Evolutionary conservation across 2,888 invertebrate species (phyloP), one percentile per base, ranked within the genome.

Genomic region (Synergus japonicus): DNA sequence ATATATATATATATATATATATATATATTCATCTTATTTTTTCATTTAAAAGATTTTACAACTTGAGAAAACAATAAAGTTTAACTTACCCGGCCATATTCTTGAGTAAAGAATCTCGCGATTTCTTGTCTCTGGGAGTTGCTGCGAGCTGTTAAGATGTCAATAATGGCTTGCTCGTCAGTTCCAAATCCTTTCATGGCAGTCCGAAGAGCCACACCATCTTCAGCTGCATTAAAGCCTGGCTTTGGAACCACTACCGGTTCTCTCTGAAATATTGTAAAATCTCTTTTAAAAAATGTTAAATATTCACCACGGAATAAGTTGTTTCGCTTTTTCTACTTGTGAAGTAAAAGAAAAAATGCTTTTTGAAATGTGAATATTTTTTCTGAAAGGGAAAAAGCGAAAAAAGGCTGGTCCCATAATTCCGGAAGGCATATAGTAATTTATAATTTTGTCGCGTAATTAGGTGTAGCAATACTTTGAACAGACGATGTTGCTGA

Each of bases 171-270:
- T 87, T 95, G 94, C 90, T 97, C 97, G 87, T 97, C 95, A 0
- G 96, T 97, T 5, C 96, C 96, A n/a, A 95, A 93, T 29, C 96
- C 96, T 86, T 95, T 95, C 96, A 96, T 96, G 10, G 96, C 96
- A 1, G 92, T 93, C 1, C 96, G 93, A 41, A 96, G 93, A 0
- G 94, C 92, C 43, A 94, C 94, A 0, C 95, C 96, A 91, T 96
- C 96, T 79, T 94, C 94, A 0, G 93, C 91, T 0, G 95, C 94
- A 88, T 94, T 95, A 92, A 96, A 96, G 86, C 93, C 93, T 1
- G 93, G 89, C 7, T 92, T 92, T 1, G 95, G 94, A 78, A 93
- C 91, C 7, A 96, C 94, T 0, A 95, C 95, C 76, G 96, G 95
- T 77, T 93, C 88, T 22, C 84, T 83, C 86, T 88, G n/a, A 63